Evolutionary conservation across 2,113 vertebrate genomes (phyloP), one percentile per base, ranked within the genome.

Genomic region (Pseudorhombus dupliciocellatus): DNA sequence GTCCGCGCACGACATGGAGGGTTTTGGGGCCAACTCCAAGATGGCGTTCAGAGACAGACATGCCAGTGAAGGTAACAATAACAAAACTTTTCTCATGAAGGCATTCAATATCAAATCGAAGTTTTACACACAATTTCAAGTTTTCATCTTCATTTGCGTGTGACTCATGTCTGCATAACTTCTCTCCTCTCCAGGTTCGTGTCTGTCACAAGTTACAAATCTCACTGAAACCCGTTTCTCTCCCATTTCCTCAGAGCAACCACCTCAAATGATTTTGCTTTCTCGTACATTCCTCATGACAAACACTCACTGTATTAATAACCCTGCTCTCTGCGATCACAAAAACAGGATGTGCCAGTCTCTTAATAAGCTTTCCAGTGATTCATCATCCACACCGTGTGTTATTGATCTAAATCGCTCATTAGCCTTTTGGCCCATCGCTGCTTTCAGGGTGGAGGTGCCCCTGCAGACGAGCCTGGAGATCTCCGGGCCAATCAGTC

Each of bases 1-100:
- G 57, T 99, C 98, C 0, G 95, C 96, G 15, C 97, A 98, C 2
- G 96, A 99, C 82, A 95, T 99, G 57, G 96, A 98, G 90, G 96
- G 95, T 74, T 96, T 97, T 81, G 93, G 85, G 34, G 67, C 93
- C 74, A 95, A 96, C 44, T 92, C 94, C 78, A 96, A 96, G 90
- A 84, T 76, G 64, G 64, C 89, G 61, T 98, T 97, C 92, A 96
- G 97, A 89, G 97, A 97, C 80, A 93, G 97, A 31, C 98, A 99
- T 0, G 95, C 97, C 81, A 98, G 97, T 20, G 97, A 99, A 98
- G 98, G 98, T 99, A 96, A 20, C 86, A 65, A 53, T 46, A 12
- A 12, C 34, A 37, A 37, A 28, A 37, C 26, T 28, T 28, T 28
- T 28, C 26, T 28, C 26, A 28, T 28, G 26, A 37, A 37, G 10